Base-by-base conservation (phyloP, 2,888 invertebrate genomes). In the Gasteruption jaculator region DNA sequence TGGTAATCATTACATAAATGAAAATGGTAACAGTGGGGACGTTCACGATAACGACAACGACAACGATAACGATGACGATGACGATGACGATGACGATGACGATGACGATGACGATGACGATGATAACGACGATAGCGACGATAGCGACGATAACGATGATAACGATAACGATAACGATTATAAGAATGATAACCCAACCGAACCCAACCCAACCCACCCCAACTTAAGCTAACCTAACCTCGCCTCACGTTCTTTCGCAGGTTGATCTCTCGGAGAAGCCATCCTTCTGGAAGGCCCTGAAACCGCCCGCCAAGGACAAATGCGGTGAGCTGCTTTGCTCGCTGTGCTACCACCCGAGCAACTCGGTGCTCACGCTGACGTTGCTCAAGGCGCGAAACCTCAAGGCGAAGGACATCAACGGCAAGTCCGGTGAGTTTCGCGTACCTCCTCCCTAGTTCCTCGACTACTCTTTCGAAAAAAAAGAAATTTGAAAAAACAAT, bases 341-440 rank as follows among this genome's bases (percentile, higher is more conserved):
- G 4, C 79, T 95, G 32, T 93, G 93, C 74, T 95, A 95, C 74
- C 93, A 94, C 62, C 94, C 95, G 40, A 91, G 92, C 73, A 93
- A 92, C 75, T 92, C 93, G 54, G 85, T 92, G 48, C 76, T 95
- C 39, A 93, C 93, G 8, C 77, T 95, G 50, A 88, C 91, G 15
- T 80, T 94, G 56, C 81, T 94, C 63, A 94, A 95, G 73, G 93
- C 93, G 30, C 81, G 92, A 63, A 94, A 93, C 71, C 79, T 95
- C 52, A 94, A 94, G 73, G 94, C 94, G 31, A 94, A 94, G 74
- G 94, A 94, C 71, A 93, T 94, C 63, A 94, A 92, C 58, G 94
- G 94, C 61, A 92, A 91, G 74, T 91, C 90, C 71, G 90, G 90
- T 89, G 70, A 72, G 74, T 58, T 8, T 6, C 5, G 6, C n/a